phyloP scores from a whole-genome alignment of 1,140 invertebrate genomes.

The Galleria mellonella region DNA sequence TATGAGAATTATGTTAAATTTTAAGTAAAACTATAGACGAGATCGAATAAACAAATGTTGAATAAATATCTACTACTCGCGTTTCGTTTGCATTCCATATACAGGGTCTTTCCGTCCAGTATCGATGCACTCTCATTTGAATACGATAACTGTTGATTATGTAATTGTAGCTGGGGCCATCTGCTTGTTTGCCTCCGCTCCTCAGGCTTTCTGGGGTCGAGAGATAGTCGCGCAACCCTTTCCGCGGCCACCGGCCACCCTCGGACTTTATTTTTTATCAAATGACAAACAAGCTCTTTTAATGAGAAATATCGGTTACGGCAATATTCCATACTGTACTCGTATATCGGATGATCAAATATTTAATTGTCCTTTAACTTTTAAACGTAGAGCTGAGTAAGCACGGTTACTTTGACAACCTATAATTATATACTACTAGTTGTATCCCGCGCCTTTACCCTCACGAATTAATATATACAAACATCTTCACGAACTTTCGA shows the following conservation, averaged over 20 bases:
- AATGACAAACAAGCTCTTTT: conserved; percentile 47
- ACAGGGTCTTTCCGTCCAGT: not conserved
- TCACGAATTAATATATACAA: no score
- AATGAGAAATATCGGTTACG: conserved; percentile 71
- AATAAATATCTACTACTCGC: not conserved
- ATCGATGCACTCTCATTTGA: conserved; percentile 47
- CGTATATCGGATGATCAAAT: conserved; percentile 55
- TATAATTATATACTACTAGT: no score
- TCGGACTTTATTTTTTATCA: conserved; percentile 65
- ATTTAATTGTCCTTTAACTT: conserved; percentile 35
- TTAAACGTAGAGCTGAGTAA: conserved; percentile 3
- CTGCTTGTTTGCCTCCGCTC: conserved; percentile 56
- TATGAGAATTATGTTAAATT: no score
- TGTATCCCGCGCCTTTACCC: no score
- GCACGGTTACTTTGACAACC: no score
- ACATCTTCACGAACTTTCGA: no score
- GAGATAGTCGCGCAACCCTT: conserved; percentile 45
- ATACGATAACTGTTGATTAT: conserved; percentile 62
- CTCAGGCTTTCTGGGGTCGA: conserved; percentile 31
- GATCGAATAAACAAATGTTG: no score
- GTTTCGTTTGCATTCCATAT: conserved; percentile 9
- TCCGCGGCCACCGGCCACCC: conserved; percentile 52
- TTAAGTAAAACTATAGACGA: no score
- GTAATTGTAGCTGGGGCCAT: conserved; percentile 60
- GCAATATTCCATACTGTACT: conserved; percentile 59